Conservation (phyloP, 2,113 vertebrate species). For the Paralichthys olivaceus region DNA sequence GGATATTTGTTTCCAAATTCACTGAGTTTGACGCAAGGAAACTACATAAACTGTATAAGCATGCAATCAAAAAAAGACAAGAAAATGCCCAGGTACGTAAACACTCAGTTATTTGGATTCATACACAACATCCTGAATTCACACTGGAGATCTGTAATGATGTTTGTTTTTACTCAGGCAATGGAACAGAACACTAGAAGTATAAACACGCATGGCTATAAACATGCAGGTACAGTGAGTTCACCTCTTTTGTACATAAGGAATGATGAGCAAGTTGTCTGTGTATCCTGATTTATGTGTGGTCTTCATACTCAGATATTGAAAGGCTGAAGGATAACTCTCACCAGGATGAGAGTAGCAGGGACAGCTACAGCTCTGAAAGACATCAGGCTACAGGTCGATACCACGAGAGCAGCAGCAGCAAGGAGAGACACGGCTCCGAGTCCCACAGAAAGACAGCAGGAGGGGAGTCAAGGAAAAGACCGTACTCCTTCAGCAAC, state of each 20-base stretch:
- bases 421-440: conserved; percentile 88
- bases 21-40: conserved; percentile 99
- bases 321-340: conserved; percentile 92
- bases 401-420: conserved; percentile 85
- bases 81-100: conserved; percentile 90
- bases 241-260: accelerated
- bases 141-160: not conserved
- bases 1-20: conserved; percentile 99
- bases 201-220: conserved; percentile 85
- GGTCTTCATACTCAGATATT: conserved; percentile 81
- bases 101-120: not conserved
- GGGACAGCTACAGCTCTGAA: conserved; percentile 97
- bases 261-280: accelerated
- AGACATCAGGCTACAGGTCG: conserved; percentile 88
- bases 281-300: not conserved
- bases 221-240: conserved; percentile 88
- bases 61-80: conserved; percentile 98
- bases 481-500: conserved; percentile 94
- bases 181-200: conserved; percentile 90
- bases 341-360: conserved; percentile 96
- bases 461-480: conserved; percentile 86
- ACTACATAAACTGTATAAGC: conserved; percentile 96
- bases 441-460: conserved; percentile 88
- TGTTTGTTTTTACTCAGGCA: conserved; percentile 81
- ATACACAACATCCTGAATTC: not conserved